Conservation (phyloP, 2,113 vertebrate genomes). For the Bubalus kerabau region DNA sequence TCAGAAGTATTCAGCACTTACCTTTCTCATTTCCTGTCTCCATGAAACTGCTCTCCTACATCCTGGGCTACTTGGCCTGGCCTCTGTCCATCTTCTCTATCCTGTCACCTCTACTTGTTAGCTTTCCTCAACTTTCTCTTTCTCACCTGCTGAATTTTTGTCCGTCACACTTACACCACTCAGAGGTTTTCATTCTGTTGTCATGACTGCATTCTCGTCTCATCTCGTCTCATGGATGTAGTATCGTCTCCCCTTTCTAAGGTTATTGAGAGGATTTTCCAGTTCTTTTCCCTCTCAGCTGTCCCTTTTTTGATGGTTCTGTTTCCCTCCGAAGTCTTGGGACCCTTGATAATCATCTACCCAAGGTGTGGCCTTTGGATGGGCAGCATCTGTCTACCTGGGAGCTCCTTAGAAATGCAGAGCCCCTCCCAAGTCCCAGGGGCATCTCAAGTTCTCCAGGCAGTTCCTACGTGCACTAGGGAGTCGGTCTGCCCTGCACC, state of each 20-base stretch:
- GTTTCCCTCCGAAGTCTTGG: neutral
- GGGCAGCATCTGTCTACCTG: neutral
- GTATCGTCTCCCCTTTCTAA: neutral
- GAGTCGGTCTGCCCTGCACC: neutral
- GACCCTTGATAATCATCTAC: neutral
- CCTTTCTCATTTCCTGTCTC: neutral
- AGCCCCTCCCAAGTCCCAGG: neutral
- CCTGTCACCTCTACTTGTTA: neutral
- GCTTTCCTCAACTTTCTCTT: neutral
- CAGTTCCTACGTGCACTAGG: fast-evolving
- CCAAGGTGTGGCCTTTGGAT: neutral
- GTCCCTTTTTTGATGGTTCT: neutral
- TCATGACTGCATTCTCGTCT: neutral
- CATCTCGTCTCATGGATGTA: neutral
- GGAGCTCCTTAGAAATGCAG: too few relatives aligned
- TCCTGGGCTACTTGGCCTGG: neutral
- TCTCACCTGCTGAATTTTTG: neutral
- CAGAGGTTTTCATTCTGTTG: neutral
- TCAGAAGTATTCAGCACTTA: fast-evolving
- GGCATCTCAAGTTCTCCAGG: neutral
- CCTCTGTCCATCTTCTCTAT: neutral
- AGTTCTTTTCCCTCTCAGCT: neutral
- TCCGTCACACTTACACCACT: neutral
- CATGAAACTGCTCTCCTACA: neutral
- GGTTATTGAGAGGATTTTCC: neutral